Base-by-base conservation (phyloP, 2,888 invertebrate species). In the Campopleginae sp. region DNA sequence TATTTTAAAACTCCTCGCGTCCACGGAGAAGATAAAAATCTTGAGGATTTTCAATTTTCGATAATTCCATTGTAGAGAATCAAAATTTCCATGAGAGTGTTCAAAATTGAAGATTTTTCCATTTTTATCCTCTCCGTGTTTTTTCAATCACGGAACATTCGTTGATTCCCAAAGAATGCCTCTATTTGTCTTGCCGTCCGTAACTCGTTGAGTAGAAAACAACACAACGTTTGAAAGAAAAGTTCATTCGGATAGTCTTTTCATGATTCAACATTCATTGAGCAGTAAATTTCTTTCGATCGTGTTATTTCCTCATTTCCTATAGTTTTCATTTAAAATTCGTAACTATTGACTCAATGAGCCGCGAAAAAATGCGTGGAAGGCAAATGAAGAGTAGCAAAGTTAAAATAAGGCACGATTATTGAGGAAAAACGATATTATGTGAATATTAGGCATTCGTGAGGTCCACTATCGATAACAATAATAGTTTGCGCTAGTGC, bases 401-500 rank as follows among this genome's bases (percentile, higher is more conserved):
- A 78, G 38, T 68, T 48, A 68, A 23, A 80, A 58, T n/a, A 38
- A n/a, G 48, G 31, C 4, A 72, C 19, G 38, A 72, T 3, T 19
- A 23, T 19, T 72, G 33, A 80, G 54, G 63, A 61, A 70, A 76
- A 81, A 38, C 7, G 38, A 84, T 66, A 76, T 54, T 61, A 84
- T 84, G 76, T 77, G 83, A 85, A 85, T 86, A 54, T 68, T 63
- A 86, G 84, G 74, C 80, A 86, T 79, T 80, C 83, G 83, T 86
- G 86, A 77, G 86, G 84, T 87, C 86, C 86, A 84, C 77, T 82
- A 87, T 86, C 79, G 81, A 86, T 87, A 78, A 87, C 86, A 84
- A 84, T 87, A 82, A 82, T 84, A 84, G 82, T 14, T 84, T 51
- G 87, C 86, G 84, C 84, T 80, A 82, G 82, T 77, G 80, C 79